Base-by-base conservation (phyloP, 2,113 vertebrate genomes). In the Indicator indicator region DNA sequence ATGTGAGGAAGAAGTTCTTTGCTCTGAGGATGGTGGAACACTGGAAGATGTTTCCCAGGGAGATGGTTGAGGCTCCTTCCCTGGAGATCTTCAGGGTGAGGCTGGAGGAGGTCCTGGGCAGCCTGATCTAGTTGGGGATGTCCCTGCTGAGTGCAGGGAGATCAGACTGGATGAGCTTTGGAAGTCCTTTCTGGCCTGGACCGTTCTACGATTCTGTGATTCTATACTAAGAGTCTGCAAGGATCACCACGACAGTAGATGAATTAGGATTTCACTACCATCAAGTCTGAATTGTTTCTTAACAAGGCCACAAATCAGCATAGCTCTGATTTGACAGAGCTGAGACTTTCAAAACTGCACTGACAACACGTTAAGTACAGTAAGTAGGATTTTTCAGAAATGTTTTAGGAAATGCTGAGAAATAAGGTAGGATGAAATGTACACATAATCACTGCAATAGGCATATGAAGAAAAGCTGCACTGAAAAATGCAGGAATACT, bases 201-300 rank as follows among this genome's bases (percentile, higher is more conserved):
- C n/a, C n/a, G n/a, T n/a, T n/a, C n/a, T n/a, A n/a, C n/a, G n/a
- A n/a, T n/a, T n/a, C n/a, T n/a, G n/a, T n/a, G n/a, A n/a, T n/a
- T n/a, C n/a, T n/a, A n/a, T n/a, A n/a, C n/a, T n/a, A n/a, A n/a
- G n/a, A n/a, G 64, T 91, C n/a, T 50, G 55, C 16, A 33, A 32
- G 68, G 30, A 95, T 89, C 67, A 76, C 52, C 56, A 28, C 27
- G 28, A 80, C 33, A 89, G 68, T 33, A 42, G 82, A 79, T 83
- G 89, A 91, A 93, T 67, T 69, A 81, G 33, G 58, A 84, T 75
- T 80, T 65, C 71, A 83, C 71, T 85, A 69, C 58, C 44, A 54
- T 67, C 64, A 87, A 85, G 58, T 48, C 63, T 69, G 83, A 93
- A 83, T 62, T 76, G 21, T 55, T 89, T 75, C 50, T 89, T 88